phyloP scores from a whole-genome alignment of 2,888 invertebrate species.

The Dynastes grantii region DNA sequence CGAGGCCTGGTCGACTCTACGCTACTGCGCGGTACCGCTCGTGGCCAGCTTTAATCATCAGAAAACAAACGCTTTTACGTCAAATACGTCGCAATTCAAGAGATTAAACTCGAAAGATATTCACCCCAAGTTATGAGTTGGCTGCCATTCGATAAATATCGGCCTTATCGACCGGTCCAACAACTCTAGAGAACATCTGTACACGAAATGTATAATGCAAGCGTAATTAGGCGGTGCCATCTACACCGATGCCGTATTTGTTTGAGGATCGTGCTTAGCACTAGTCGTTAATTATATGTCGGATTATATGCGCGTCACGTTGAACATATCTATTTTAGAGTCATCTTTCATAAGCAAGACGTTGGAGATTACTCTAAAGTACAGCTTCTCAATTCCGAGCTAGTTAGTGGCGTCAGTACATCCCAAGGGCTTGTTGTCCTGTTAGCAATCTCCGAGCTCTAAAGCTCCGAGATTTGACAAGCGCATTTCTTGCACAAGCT shows the following conservation, averaged over 20 bases:
- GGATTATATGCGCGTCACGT: constrained; percentile 33
- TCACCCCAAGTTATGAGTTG: neutral
- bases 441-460: constrained; percentile 54
- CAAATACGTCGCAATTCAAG: neutral
- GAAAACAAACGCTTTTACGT: neutral
- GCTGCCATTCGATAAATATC: neutral
- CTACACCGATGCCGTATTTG: constrained; percentile 15
- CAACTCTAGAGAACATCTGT: neutral
- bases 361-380: constrained; percentile 37
- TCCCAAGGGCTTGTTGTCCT: constrained; percentile 54
- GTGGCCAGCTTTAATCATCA: too few species aligned
- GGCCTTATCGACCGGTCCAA: neutral
- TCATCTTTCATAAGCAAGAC: constrained; percentile 41
- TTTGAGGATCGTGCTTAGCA: constrained; percentile 33
- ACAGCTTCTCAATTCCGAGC: constrained; percentile 39
- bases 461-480: constrained; percentile 46
- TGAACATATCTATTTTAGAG: constrained; percentile 39
- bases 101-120: constrained; percentile 4
- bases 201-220: constrained; percentile 18
- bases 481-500: constrained; percentile 29
- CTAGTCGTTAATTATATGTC: constrained; percentile 37
- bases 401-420: constrained; percentile 44
- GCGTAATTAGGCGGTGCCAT: constrained; percentile 20
- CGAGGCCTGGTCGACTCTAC: too few species aligned
- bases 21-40: too few species aligned